Base-by-base conservation (phyloP, 2,113 vertebrate species). In the Neogale vison region DNA sequence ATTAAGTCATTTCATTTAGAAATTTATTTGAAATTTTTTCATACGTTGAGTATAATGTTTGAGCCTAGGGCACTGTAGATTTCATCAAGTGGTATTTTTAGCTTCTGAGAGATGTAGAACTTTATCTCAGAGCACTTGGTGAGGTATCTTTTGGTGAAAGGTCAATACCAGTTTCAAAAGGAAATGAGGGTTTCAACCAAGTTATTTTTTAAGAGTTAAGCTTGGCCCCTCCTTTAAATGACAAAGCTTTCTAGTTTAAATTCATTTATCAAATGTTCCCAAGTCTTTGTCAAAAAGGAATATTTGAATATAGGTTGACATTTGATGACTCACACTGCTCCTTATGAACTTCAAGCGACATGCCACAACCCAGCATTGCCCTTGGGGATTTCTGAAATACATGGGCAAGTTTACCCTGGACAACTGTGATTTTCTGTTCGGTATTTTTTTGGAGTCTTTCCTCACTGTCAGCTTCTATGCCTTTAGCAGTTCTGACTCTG, bases 291-390 rank as follows among this genome's bases (percentile, higher is more conserved):
- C 67, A 88, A 69, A 77, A 67, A 57, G 72, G 39, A 39, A n/a
- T 39, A 29, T 74, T 39, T 85, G 89, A 93, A 63, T 21, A 74
- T 4, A 24, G 52, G 29, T 39, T 97, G 89, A 87, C 63, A 87
- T 93, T 91, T 52, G n/a, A 88, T 98, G 97, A 97, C 67, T 97
- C 95, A 95, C 6, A 3, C 31, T 67, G 45, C 20, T 79, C 31
- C 61, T 85, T n/a, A 5, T 6, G 8, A 88, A 67, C 39, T 26
- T 76, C 2, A 23, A 39, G n/a, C 11, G 13, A 17, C 39, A 39
- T 0, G 42, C 20, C 76, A 1, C 21, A 34, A 63, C 23, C 50
- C n/a, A 15, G 31, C 7, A 18, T 31, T 74, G 50, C 36, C 24
- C 72, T 65, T 11, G 39, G 90, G 61, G 45, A 47, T 67, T 69